Evolutionary conservation across 1,140 invertebrate species (phyloP), one percentile per base, ranked within the genome.

Genomic region (Aphelenchoides besseyi): DNA sequence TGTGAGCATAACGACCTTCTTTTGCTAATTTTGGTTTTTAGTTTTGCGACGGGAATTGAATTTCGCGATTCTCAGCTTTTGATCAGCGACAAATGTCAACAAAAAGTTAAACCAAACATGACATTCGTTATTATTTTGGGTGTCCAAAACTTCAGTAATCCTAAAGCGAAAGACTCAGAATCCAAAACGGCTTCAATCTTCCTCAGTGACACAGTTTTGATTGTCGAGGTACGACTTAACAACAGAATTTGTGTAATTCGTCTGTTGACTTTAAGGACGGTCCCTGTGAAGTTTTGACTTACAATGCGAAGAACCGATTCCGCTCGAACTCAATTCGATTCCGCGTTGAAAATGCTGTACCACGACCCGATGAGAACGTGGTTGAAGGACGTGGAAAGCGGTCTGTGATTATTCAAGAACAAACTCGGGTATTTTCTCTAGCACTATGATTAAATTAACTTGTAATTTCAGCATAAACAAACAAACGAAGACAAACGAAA

Each of bases 301-400:
- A 90, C n/a, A 91, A 90, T 0, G 97, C 97, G 80, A 89, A 89
- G 74, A 87, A 85, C 68, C 94, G 94, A 82, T 89, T 98, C 0
- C 97, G 97, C 86, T 95, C 95, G 81, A 90, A 98, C 79, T 92
- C 92, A 18, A 96, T 98, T 78, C 95, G 95, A 82, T 88, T 98
- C 0, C 96, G 97, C 86, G 84, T 75, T 18, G 92, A 94, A 62
- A 88, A 89, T 48, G 86, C 86, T 61, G 85, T 86, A 62, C 86
- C 87, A 33, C 87, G 88, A 32, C 87, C 87, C 77, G 92, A 95
- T 36, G 91, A 93, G 57, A 84, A 87, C 54, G 91, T 93, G 53
- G 70, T 81, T 26, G 74, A 81, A 62, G 90, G 90, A 0, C 87
- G 95, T 76, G 93, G 94, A 29, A 91, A 94, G 84, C 88, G 95